Evolutionary conservation across 2,888 invertebrate genomes (phyloP).

Genomic region (Leptopilina drosophilae): DNA sequence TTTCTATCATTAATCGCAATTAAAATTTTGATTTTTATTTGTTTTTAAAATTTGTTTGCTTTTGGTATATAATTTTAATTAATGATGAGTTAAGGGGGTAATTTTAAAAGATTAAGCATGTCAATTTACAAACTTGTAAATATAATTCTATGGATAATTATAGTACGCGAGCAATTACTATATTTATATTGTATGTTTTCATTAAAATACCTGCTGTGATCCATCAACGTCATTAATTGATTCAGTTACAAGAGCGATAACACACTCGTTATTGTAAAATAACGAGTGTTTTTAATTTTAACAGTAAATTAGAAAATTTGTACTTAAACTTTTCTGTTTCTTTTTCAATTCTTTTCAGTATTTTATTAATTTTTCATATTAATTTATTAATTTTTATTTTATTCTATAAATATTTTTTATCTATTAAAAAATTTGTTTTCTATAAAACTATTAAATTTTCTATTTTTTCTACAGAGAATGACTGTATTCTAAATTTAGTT

Average conservation of each 20-base stretch:
- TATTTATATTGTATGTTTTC: conserved; percentile 2
- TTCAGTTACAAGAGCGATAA: background rate
- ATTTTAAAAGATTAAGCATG: background rate
- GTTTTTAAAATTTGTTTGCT: background rate
- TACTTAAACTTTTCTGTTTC: background rate
- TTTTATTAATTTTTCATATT: too few species aligned
- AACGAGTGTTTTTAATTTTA: background rate
- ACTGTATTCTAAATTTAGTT: too few species aligned
- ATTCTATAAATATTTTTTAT: too few species aligned
- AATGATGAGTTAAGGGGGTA: background rate
- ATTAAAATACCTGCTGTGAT: background rate
- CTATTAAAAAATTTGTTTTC: too few species aligned
- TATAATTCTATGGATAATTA: background rate
- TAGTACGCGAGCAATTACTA: background rate
- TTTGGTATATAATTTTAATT: background rate
- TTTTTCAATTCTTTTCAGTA: background rate
- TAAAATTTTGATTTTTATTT: background rate
- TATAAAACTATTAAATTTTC: too few species aligned
- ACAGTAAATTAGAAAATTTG: background rate
- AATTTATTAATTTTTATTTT: too few species aligned
- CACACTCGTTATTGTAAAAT: background rate
- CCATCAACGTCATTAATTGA: conserved; percentile 7
- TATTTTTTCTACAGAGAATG: too few species aligned
- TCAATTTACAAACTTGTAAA: background rate
- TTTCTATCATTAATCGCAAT: too few species aligned